These are phyloP conservation scores for Psilopogon haemacephalus DNA, from an alignment of 2,113 vertebrate genomes.

Conservation along the genomic window DNA sequence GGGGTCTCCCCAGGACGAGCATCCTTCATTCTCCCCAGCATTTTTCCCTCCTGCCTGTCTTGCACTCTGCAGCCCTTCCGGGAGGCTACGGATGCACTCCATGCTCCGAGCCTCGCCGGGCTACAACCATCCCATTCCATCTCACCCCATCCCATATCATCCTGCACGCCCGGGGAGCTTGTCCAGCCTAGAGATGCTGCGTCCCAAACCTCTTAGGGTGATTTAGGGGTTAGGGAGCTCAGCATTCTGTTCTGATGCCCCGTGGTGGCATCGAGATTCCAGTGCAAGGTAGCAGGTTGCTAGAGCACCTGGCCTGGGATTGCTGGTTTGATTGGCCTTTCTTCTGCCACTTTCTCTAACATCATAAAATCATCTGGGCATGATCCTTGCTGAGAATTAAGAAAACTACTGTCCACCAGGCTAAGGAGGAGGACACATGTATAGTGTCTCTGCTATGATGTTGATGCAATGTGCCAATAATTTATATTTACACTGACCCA, in stretches of 20 bases:
- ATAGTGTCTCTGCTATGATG: not conserved
- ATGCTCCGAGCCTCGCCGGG: not conserved
- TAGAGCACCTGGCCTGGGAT: not conserved
- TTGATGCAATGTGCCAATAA: not conserved
- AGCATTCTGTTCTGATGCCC: not conserved
- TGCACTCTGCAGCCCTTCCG: not conserved
- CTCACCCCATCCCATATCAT: not conserved
- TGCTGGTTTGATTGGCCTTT: not conserved
- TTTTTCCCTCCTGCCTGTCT: no score
- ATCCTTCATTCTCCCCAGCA: not conserved
- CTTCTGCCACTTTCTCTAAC: not conserved
- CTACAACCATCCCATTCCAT: not conserved
- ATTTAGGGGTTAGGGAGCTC: not conserved
- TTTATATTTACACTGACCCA: not conserved
- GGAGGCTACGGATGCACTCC: not conserved
- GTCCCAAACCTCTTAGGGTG: not conserved
- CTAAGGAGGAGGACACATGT: not conserved
- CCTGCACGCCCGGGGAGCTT: not conserved
- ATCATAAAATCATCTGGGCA: fast-evolving
- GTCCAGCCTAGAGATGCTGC: not conserved
- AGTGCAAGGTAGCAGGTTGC: not conserved
- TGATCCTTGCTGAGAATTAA: not conserved
- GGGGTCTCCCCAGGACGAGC: not conserved
- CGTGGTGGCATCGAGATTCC: not conserved
- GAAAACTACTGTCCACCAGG: not conserved